Percentiles rank a stretch among this genome's conserved stretches.
These are phyloP conservation scores for Drosophila emarginata DNA, from an alignment of 2,888 invertebrate species.

Conservation along the genomic window DNA sequence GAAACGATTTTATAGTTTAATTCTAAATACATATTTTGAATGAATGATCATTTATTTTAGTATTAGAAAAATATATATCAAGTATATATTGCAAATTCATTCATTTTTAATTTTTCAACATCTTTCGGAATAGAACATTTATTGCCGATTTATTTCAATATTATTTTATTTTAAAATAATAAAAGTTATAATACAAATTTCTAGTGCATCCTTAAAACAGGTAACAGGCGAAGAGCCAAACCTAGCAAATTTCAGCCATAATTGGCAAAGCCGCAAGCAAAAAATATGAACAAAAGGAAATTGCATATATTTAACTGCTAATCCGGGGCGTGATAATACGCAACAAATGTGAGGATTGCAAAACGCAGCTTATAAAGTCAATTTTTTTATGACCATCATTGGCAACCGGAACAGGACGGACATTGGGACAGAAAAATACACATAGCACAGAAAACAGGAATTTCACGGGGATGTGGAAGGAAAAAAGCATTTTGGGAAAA, in stretches of 20 bases:
- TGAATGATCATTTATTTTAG: no score
- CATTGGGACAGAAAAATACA: slow-evolving; percentile 2
- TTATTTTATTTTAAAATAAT: no score
- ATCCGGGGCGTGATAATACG: slow-evolving; percentile 60
- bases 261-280: slow-evolving; percentile 48
- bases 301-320: slow-evolving; percentile 32
- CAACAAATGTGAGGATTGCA: slow-evolving; percentile 28
- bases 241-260: slow-evolving; percentile 13
- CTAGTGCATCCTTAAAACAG: slow-evolving; percentile 28
- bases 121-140: no score
- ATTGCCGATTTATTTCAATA: no score
- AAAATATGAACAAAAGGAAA: slow-evolving; percentile 7
- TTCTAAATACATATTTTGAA: no score
- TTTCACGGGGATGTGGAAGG: slow-evolving; percentile 5
- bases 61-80: no score
- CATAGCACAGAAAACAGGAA: slow-evolving; percentile 19
- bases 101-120: no score
- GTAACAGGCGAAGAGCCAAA: slow-evolving; percentile 13
- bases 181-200: neutral
- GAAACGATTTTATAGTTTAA: no score
- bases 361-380: slow-evolving; percentile 67
- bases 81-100: no score
- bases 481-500: slow-evolving; percentile 61
- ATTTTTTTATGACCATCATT: slow-evolving; percentile 67
- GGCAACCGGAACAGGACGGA: slow-evolving; percentile 47